Base-by-base conservation (phyloP, 2,888 invertebrate species). In the Cephus pulcher region DNA sequence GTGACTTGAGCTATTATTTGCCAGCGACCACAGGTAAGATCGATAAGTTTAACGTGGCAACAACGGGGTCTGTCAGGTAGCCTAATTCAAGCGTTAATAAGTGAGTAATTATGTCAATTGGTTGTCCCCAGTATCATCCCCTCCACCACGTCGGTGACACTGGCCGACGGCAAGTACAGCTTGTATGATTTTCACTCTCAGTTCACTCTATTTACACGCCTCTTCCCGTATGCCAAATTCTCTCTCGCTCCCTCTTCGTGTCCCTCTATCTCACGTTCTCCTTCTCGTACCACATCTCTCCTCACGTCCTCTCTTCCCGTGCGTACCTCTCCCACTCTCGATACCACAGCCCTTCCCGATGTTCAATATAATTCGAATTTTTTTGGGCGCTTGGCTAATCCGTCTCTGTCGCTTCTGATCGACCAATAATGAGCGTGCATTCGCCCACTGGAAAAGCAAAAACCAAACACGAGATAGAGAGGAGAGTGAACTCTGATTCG, bases 341-440 rank as follows among this genome's bases (percentile, higher is more conserved):
- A 56, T 56, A 56, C 56, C 56, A 56, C 56, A 56, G 56, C 56
- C 56, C 56, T 56, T 56, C 56, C 23, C 56, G 56, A 56, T 56
- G 56, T 56, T 83, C 80, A 80, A 81, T 83, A 82, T 81, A 84
- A 84, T 80, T 82, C 81, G 80, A 80, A 56, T 37, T 71, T 74
- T 35, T 74, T 35, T 34, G 77, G 71, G n/a, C 73, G 69, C 76
- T 32, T 15, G 30, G 74, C 73, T 79, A 77, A 81, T 81, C 80
- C 80, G 76, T 79, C 78, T 75, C 74, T 76, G 79, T 82, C 79
- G 74, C 37, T 77, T n/a, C 76, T 75, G 35, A 79, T 81, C 30
- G 78, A 75, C 80, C 81, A 76, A 78, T 80, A 79, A 78, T 77
- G 71, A 80, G 78, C 56, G 56, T 56, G 56, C 9, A 23, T 56